Percentiles rank a stretch among this genome's conserved stretches.
Conservation (phyloP, 2,797 vertebrate genomes). For the Cyclura pinguis region DNA sequence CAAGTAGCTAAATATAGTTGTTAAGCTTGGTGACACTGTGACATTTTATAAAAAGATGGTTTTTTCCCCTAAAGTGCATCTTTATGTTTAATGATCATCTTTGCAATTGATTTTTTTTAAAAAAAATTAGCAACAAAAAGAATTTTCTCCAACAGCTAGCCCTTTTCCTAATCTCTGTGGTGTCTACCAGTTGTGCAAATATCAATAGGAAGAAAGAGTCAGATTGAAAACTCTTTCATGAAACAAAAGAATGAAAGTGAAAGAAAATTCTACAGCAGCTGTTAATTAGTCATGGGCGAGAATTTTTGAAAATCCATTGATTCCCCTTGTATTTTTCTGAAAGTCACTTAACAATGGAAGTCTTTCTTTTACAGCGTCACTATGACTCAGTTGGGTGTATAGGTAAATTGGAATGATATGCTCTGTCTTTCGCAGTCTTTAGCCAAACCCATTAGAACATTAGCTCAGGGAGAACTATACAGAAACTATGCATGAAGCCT, state of each 20-base stretch:
- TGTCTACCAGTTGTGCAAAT: background rate
- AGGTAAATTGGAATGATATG: slow-evolving; percentile 29
- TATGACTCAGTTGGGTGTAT: slow-evolving; percentile 1
- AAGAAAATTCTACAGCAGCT: slow-evolving; percentile 28
- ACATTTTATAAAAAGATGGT: background rate
- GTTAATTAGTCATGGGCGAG: slow-evolving; percentile 17
- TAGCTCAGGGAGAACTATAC: slow-evolving; percentile 13
- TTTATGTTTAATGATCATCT: background rate
- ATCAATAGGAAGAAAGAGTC: slow-evolving; percentile 12
- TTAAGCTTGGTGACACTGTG: background rate
- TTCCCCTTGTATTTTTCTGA: slow-evolving; percentile 30
- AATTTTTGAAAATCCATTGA: background rate
- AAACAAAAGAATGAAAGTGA: slow-evolving; percentile 4
- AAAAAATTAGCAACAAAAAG: slow-evolving; percentile 17
- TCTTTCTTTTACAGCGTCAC: slow-evolving; percentile 20
- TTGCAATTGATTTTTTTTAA: background rate
- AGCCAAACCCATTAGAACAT: slow-evolving; percentile 7
- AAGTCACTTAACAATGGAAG: background rate
- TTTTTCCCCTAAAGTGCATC: background rate
- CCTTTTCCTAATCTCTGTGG: background rate
- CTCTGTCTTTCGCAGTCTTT: slow-evolving; percentile 12
- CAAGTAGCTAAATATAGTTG: background rate
- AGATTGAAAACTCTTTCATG: slow-evolving; percentile 31
- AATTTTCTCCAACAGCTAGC: slow-evolving; percentile 5
- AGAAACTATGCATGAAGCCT: slow-evolving; percentile 19